Conservation (phyloP, 2,113 vertebrate species). For the rabbit (Oryctolagus cuniculus) region DNA sequence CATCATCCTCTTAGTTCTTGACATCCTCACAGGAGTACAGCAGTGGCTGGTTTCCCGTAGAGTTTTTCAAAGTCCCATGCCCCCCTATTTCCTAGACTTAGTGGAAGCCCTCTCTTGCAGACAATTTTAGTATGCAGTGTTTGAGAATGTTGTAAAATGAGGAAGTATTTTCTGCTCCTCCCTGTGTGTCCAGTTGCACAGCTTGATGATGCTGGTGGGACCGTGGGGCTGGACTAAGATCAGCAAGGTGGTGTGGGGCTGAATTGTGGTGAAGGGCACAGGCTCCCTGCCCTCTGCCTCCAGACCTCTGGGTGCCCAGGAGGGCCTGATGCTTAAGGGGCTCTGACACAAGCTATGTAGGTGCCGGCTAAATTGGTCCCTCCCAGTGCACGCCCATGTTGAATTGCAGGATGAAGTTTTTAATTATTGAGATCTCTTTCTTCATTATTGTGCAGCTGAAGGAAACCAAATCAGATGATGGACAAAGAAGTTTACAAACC, state of each 20-base stretch:
- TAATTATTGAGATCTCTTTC: slow-evolving; percentile 30
- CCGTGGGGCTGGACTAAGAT: not conserved
- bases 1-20: not conserved
- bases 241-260: not conserved
- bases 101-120: not conserved
- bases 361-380: not conserved
- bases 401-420: not conserved
- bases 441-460: not conserved
- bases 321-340: too few species aligned
- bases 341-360: not conserved
- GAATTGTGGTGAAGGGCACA: not conserved
- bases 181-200: not conserved
- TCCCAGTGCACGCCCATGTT: not conserved
- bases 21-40: not conserved
- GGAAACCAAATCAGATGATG: not conserved
- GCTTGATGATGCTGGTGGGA: not conserved
- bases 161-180: not conserved
- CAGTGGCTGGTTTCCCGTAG: not conserved
- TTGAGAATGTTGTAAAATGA: not conserved
- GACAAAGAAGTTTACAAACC: slow-evolving; percentile 8
- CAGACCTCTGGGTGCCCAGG: not conserved
- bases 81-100: not conserved
- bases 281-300: not conserved
- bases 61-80: not conserved
- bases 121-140: not conserved